Conservation (phyloP, 2,888 invertebrate species). For the Serripes groenlandicus region DNA sequence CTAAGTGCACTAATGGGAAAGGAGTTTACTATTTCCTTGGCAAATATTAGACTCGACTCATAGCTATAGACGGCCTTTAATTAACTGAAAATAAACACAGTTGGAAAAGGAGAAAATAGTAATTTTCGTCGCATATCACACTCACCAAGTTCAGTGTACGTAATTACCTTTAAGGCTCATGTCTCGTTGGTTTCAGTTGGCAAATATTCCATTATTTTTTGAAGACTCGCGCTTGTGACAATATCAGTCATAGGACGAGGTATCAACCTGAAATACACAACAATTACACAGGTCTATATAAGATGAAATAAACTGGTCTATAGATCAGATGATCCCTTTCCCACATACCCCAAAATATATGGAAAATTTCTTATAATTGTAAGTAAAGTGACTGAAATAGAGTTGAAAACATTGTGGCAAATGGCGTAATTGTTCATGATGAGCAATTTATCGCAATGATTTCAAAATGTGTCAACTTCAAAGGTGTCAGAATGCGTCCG, state of each 20-base stretch:
- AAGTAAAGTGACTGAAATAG: not conserved
- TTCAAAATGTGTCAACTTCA: not conserved
- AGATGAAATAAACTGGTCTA: no score
- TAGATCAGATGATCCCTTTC: no score
- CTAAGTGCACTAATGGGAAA: no score
- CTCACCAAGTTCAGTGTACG: no score
- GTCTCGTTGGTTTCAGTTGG: constrained; percentile 6
- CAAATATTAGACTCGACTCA: no score
- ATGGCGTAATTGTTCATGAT: not conserved
- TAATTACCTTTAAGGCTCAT: constrained; percentile 24
- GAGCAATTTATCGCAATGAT: not conserved
- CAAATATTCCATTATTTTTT: constrained; percentile 12
- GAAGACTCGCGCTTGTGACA: not conserved
- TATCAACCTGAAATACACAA: not conserved
- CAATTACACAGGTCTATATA: no score
- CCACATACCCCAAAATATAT: no score
- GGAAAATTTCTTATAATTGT: not conserved
- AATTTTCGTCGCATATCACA: no score
- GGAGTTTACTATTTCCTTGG: no score
- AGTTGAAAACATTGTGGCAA: not conserved
- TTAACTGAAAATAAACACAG: no score
- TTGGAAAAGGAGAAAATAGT: no score
- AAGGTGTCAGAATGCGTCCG: not conserved
- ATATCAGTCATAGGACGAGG: not conserved
- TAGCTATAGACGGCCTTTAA: no score